Base-by-base conservation (phyloP, 2,113 vertebrate species). In the Entomyzon cyanotis region DNA sequence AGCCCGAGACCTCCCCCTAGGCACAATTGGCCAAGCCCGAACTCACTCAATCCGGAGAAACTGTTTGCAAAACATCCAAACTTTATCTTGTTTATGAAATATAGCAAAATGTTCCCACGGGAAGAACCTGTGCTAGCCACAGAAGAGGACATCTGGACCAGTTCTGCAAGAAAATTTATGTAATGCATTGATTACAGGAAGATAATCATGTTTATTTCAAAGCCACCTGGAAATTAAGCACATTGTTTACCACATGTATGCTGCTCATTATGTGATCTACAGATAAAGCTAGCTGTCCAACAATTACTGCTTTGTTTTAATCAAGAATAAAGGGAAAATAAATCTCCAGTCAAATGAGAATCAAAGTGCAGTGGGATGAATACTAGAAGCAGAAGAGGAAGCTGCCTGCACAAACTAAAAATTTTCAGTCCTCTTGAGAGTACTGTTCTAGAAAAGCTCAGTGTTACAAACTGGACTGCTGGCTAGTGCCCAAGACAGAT, bases 181-280 rank as follows among this genome's bases (percentile, higher is more conserved):
- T 65, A 73, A 71, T 84, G 44, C 79, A 28, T 73, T 84, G 62
- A 56, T 84, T 58, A 75, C 53, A 64, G 28, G n/a, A 94, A 71
- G 87, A 79, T 67, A 94, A 92, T 35, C 3, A 15, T 69, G 31
- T 79, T 92, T 76, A 55, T 82, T 78, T 82, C 52, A 84, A 87
- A 82, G 69, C 69, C 77, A 94, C 74, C 74, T 94, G 89, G 88
- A 89, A 90, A 58, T 60, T 50, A 90, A 96, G 64, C 42, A 67
- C 12, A 60, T 67, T 68, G 47, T 69, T 88, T 90, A 74, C 25
- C 41, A 31, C n/a, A 39, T 17, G 12, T 73, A 59, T 2, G 4
- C n/a, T 68, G 28, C 49, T 84, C 28, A 30, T 86, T 50, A 30
- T 55, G 62, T 63, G 64, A 78, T 71, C 47, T 59, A 7, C 35